Evolutionary conservation across 2,888 invertebrate genomes (phyloP).

Genomic region (Nesidiocoris tenuis): DNA sequence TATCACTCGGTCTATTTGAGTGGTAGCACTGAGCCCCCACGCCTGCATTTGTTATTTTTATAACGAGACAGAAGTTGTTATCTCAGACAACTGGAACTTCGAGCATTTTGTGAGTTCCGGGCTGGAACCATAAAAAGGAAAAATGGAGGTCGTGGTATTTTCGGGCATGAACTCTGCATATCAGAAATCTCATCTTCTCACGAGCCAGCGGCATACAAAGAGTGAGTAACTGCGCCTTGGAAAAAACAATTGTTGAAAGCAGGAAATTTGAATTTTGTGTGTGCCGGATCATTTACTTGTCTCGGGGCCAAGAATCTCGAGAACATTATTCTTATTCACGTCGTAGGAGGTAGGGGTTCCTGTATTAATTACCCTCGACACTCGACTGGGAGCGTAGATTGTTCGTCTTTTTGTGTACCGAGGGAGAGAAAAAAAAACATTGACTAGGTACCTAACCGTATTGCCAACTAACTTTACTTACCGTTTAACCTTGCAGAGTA

Average conservation of each 20-base stretch:
- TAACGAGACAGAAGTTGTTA: constrained; percentile 36
- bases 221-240: too few species aligned
- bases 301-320: too few species aligned
- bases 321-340: too few species aligned
- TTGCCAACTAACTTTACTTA: too few species aligned
- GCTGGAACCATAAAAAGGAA: constrained; percentile 1
- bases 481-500: too few species aligned
- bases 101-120: constrained; percentile 23
- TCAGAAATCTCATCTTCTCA: neutral
- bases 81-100: constrained; percentile 20
- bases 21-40: constrained; percentile 6
- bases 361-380: too few species aligned
- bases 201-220: neutral
- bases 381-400: too few species aligned
- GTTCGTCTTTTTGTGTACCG: too few species aligned
- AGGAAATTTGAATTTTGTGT: neutral
- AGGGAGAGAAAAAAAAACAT: too few species aligned
- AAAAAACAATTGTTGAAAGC: neutral
- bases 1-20: constrained; percentile 35
- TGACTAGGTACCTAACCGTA: too few species aligned
- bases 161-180: constrained; percentile 7
- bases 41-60: constrained; percentile 36
- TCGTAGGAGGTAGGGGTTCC: too few species aligned
- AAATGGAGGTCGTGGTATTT: constrained; percentile 5
- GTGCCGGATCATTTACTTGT: too few species aligned